These are phyloP conservation scores for Chymomyza procnemis DNA, from an alignment of 2,888 invertebrate genomes.

Conservation along the genomic window DNA sequence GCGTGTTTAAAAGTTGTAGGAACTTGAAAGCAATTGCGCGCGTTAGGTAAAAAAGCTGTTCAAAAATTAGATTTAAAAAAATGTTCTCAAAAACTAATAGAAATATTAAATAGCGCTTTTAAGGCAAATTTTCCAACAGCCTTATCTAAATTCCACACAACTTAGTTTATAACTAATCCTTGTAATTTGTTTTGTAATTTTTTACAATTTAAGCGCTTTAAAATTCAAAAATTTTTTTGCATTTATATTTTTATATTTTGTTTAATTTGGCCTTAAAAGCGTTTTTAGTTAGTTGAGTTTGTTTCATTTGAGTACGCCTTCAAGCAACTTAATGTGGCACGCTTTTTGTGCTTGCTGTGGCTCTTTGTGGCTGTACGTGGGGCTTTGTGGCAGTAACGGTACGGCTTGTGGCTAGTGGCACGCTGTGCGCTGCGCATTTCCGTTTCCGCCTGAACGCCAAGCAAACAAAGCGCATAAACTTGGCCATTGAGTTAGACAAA, in stretches of 20 bases:
- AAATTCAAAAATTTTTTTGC: background rate
- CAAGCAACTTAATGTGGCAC: background rate
- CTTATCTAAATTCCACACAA: too few relatives aligned
- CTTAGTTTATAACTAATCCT: too few relatives aligned
- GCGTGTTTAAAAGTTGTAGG: background rate
- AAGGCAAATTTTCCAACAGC: too few relatives aligned
- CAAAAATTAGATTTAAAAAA: background rate
- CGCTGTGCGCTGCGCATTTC: slow-evolving; percentile 19
- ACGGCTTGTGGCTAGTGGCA: background rate
- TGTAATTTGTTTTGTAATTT: too few relatives aligned
- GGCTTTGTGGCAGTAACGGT: background rate
- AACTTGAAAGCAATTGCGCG: background rate
- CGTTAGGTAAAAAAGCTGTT: background rate
- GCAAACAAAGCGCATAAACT: slow-evolving; percentile 62
- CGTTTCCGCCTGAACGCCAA: slow-evolving; percentile 58
- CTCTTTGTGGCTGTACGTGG: background rate
- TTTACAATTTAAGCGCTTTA: too few relatives aligned
- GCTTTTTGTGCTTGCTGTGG: background rate
- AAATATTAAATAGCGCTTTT: too few relatives aligned
- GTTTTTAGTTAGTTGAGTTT: background rate
- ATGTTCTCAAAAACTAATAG: background rate
- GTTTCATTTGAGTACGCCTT: background rate
- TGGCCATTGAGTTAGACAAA: slow-evolving; percentile 44
- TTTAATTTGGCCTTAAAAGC: background rate
- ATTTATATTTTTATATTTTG: background rate